phyloP scores from a whole-genome alignment of 2,113 vertebrate genomes.

The Stercorarius parasiticus region DNA sequence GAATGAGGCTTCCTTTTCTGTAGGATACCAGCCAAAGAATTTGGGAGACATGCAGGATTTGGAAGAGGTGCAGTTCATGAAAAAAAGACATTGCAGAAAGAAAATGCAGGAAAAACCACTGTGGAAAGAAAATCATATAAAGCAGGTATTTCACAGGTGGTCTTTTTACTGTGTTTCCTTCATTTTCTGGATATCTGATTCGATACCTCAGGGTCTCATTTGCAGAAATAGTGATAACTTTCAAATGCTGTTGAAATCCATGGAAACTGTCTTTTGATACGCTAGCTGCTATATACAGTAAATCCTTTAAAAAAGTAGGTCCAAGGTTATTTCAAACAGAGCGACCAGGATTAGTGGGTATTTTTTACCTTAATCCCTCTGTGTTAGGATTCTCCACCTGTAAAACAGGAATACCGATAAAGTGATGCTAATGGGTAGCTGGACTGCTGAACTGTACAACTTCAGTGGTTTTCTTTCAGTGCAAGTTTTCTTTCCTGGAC shows the following conservation, averaged over 20 bases:
- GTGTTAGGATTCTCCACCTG: not conserved
- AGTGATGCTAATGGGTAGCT: not conserved
- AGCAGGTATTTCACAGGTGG: not conserved
- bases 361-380: not conserved
- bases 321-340: not conserved
- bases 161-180: not conserved
- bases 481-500: slow-evolving; percentile 11
- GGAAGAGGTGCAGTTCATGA: not conserved
- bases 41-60: not conserved
- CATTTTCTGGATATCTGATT: slow-evolving; percentile 18
- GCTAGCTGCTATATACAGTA: not conserved
- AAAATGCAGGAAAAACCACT: not conserved
- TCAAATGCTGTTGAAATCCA: not conserved
- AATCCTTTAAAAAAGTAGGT: not conserved
- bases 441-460: not conserved
- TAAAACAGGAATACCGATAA: not conserved
- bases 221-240: not conserved
- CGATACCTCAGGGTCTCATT: not conserved
- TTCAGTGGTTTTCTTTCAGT: slow-evolving; percentile 16
- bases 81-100: not conserved
- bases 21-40: not conserved
- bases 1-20: not conserved
- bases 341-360: not conserved
- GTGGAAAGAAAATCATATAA: not conserved
- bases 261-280: not conserved